phyloP scores from a whole-genome alignment of 2,113 vertebrate species.

The Circaetus cinerascens region DNA sequence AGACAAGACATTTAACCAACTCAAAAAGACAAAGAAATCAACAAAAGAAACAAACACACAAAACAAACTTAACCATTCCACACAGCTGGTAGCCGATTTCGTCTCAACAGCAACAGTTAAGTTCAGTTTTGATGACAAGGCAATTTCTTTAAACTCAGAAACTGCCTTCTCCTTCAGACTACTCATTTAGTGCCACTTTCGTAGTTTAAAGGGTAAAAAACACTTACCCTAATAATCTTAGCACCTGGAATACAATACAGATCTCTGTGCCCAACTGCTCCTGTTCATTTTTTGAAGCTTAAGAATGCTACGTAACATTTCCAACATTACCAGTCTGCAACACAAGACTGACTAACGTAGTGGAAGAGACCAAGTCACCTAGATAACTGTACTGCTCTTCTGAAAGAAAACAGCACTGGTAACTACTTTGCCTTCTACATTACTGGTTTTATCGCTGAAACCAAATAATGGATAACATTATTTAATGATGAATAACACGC shows the following conservation, averaged over 20 bases:
- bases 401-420: not conserved
- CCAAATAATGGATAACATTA: not conserved
- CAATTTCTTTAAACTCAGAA: not conserved
- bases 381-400: not conserved
- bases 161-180: not conserved
- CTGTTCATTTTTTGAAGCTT: not conserved
- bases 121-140: not conserved
- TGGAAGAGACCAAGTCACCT: not conserved
- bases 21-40: not conserved
- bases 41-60: not conserved
- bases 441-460: not conserved
- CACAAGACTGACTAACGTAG: accelerated
- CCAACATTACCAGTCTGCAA: not conserved
- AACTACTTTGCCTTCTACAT: not conserved
- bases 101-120: not conserved
- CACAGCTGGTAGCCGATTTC: not conserved
- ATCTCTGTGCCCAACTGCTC: not conserved
- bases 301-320: not conserved
- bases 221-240: not conserved
- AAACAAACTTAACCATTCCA: not conserved
- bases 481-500: not conserved
- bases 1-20: not conserved
- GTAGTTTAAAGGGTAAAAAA: not conserved
- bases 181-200: not conserved
- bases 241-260: not conserved